Conservation (phyloP, 1,140 invertebrate genomes). For the Planococcus citri region DNA sequence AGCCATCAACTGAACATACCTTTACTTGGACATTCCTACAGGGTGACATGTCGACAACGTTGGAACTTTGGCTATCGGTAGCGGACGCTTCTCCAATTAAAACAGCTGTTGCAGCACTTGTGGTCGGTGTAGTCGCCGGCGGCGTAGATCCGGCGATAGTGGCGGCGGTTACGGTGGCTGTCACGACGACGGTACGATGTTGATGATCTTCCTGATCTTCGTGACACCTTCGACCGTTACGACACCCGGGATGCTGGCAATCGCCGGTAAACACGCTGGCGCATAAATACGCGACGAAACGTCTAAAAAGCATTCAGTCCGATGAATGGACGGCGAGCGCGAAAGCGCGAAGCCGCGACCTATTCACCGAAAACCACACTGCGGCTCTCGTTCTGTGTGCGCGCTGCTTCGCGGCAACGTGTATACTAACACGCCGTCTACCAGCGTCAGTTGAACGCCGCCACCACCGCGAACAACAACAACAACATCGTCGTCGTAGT, state of each 20-base stretch:
- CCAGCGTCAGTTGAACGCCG: too few species aligned
- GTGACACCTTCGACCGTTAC: neutral
- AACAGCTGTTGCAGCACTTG: too few species aligned
- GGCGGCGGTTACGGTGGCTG: neutral
- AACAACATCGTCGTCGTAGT: too few species aligned
- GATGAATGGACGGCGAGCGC: neutral
- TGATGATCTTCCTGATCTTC: neutral
- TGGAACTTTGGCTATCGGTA: too few species aligned
- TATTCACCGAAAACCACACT: neutral
- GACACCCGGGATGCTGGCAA: conserved; percentile 7
- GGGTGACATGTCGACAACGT: too few species aligned
- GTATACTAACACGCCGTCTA: neutral
- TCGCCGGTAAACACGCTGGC: conserved; percentile 14
- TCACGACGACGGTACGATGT: neutral
- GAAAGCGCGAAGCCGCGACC: neutral
- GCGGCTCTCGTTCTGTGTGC: neutral
- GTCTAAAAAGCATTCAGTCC: conserved; percentile 12
- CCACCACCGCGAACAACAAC: too few species aligned
- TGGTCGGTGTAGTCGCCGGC: too few species aligned
- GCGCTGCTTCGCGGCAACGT: neutral
- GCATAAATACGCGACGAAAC: conserved; percentile 13
- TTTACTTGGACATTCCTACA: neutral
- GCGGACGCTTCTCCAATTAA: too few species aligned
- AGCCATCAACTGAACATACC: too few species aligned
- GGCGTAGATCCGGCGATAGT: neutral